Percentiles rank a stretch among this genome's conserved stretches.
Evolutionary conservation across 1,140 invertebrate genomes (phyloP).

Genomic region (Colletes gigas): DNA sequence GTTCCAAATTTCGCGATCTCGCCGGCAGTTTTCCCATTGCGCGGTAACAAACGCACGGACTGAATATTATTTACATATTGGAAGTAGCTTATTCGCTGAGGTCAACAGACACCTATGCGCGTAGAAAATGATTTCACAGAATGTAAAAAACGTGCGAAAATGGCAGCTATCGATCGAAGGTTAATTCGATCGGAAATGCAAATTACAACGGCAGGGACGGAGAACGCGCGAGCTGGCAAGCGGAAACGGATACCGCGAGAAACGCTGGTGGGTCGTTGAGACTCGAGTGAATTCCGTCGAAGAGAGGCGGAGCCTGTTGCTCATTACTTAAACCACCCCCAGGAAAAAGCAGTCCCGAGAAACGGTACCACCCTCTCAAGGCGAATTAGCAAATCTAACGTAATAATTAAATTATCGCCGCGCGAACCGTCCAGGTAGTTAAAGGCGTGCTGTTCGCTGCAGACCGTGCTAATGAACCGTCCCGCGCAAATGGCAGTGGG

Average conservation of each 20-base stretch:
- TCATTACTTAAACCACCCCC: slow-evolving; percentile 64
- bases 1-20: too few species aligned
- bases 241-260: slow-evolving; percentile 16
- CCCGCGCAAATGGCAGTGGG: slow-evolving; percentile 65
- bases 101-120: too few species aligned
- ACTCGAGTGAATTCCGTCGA: slow-evolving; percentile 24
- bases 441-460: slow-evolving; percentile 49
- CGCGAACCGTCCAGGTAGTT: slow-evolving; percentile 52
- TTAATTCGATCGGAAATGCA: slow-evolving; percentile 3
- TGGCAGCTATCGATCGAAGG: slow-evolving; percentile 53
- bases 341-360: slow-evolving; percentile 59
- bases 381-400: slow-evolving; percentile 77
- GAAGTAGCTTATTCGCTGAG: too few species aligned
- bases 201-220: slow-evolving; percentile 1
- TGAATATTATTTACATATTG: too few species aligned
- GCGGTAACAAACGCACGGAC: too few species aligned
- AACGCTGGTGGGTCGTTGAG: slow-evolving; percentile 24
- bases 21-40: too few species aligned
- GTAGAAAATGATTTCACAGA: slow-evolving; percentile 3
- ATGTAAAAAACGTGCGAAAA: slow-evolving; percentile 15
- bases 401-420: slow-evolving; percentile 77
- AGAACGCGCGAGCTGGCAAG: background rate
- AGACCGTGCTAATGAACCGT: slow-evolving; percentile 73
- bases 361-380: slow-evolving; percentile 54
- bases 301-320: slow-evolving; percentile 25